Percentiles rank a stretch among this genome's conserved stretches.
Evolutionary conservation across 2,113 vertebrate species (phyloP).

Genomic region (Acanthochromis polyacanthus): DNA sequence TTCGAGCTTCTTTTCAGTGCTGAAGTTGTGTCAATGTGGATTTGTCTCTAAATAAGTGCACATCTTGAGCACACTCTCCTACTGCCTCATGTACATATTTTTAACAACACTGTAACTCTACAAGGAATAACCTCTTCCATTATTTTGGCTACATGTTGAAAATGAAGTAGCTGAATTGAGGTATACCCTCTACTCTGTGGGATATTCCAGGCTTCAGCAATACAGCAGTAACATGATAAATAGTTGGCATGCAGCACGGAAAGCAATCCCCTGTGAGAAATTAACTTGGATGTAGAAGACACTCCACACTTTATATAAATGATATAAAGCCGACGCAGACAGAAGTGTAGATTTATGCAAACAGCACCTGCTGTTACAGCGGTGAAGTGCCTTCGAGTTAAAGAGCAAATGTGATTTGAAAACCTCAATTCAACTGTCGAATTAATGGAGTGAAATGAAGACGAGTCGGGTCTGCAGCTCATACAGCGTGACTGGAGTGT

Average conservation of each 20-base stretch:
- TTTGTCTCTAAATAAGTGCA: too few species aligned
- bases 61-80: not conserved
- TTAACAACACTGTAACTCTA: constrained; percentile 1
- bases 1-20: too few species aligned
- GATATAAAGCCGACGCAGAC: constrained; percentile 4
- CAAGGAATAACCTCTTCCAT: constrained; percentile 11
- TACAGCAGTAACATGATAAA: constrained; percentile 3
- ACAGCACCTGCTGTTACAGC: constrained; percentile 3
- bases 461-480: constrained; percentile 2
- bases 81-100: constrained; percentile 26
- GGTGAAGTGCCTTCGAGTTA: not conserved
- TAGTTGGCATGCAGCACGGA: not conserved
- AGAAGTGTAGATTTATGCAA: not conserved
- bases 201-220: constrained; percentile 5
- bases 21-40: too few species aligned
- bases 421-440: constrained; percentile 3
- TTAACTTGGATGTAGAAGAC: not conserved
- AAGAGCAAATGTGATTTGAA: constrained; percentile 24
- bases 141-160: constrained; percentile 20
- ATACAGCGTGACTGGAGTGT: constrained; percentile 11
- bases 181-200: constrained; percentile 5
- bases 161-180: not conserved
- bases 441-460: constrained; percentile 19
- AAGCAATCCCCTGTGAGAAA: not conserved
- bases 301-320: not conserved